Evolutionary conservation across 2,113 vertebrate species (phyloP).

Genomic region (Mesitornis unicolor): DNA sequence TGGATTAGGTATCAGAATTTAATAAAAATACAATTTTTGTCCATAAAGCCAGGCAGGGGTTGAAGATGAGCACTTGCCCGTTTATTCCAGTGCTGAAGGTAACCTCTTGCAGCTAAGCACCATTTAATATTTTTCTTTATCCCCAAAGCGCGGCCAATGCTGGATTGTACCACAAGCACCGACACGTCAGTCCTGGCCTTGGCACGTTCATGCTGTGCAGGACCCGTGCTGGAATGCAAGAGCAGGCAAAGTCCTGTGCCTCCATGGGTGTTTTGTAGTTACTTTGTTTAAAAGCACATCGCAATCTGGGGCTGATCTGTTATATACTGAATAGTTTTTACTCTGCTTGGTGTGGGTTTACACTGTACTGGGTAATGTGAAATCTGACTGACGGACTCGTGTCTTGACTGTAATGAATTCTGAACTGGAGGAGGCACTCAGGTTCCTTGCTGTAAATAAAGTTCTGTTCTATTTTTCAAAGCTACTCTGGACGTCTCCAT

Average conservation of each 20-base stretch:
- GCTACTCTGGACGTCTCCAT: background rate
- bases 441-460: constrained; percentile 43
- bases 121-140: background rate
- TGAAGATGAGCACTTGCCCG: background rate
- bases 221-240: background rate
- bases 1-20: background rate
- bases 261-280: background rate
- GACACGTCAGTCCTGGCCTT: background rate
- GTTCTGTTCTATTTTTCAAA: constrained; percentile 46
- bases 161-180: background rate
- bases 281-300: background rate
- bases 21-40: background rate
- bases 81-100: background rate
- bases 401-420: constrained; percentile 22
- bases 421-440: background rate
- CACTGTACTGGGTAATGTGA: background rate
- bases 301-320: background rate
- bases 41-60: background rate
- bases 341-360: constrained; percentile 2
- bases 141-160: background rate
- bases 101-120: background rate
- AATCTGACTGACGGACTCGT: background rate
- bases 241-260: background rate
- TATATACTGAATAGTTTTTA: background rate
- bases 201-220: background rate